A percentile compares a stretch with the other conserved stretches of the same genome.
These are phyloP conservation scores for Coptodon bakossiorum DNA, from an alignment of 2,113 vertebrate genomes.

Conservation along the genomic window DNA sequence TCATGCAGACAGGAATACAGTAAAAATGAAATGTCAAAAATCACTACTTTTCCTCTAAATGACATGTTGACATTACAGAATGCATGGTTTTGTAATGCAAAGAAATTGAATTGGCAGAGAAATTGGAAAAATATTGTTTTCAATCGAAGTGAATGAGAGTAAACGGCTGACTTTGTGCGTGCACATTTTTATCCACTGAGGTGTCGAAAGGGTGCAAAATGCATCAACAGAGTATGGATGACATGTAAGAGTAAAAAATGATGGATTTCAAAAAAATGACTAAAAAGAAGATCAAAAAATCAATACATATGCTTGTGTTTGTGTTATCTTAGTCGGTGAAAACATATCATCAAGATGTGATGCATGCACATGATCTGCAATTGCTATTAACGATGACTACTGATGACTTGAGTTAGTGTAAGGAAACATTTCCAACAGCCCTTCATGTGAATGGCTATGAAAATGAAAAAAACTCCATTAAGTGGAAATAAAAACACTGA, in stretches of 20 bases:
- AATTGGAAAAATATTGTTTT: background rate
- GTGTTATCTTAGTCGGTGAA: background rate
- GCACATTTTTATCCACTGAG: background rate
- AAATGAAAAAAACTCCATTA: background rate
- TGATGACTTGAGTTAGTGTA: background rate
- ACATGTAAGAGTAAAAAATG: background rate
- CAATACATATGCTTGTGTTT: background rate
- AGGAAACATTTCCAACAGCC: background rate
- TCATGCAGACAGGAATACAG: too few relatives aligned
- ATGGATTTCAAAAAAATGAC: background rate
- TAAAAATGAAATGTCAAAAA: too few relatives aligned
- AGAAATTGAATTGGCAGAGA: background rate
- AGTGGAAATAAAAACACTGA: background rate
- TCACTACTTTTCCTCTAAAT: too few relatives aligned
- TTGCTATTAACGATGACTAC: background rate
- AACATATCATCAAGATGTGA: background rate
- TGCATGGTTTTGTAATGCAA: background rate
- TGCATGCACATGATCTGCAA: background rate
- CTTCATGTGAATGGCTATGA: background rate
- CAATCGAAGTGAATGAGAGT: background rate
- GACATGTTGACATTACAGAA: too few relatives aligned
- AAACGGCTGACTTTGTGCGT: background rate
- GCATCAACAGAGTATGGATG: background rate
- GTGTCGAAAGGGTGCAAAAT: background rate
- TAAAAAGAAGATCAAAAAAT: background rate